Evolutionary conservation across 2,113 vertebrate genomes (phyloP).

Genomic region (Brienomyrus brachyistius): DNA sequence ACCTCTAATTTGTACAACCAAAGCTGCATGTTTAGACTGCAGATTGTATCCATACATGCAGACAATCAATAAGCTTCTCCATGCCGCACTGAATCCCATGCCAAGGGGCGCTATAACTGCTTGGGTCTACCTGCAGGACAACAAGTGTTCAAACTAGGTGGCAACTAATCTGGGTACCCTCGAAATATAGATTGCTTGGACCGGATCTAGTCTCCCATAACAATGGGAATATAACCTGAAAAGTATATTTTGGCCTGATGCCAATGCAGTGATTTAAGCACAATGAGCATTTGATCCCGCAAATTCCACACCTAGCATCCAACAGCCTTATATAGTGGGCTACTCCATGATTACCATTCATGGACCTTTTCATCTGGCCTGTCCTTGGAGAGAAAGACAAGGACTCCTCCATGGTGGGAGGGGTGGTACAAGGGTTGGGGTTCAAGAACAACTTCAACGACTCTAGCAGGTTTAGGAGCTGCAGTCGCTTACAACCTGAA

Average conservation of each 20-base stretch:
- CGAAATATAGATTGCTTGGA: neutral
- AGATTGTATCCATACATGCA: neutral
- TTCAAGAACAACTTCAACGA: neutral
- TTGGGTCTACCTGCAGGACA: neutral
- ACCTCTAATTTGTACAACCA: neutral
- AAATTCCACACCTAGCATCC: neutral
- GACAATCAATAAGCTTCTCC: neutral
- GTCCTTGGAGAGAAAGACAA: neutral
- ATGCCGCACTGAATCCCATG: neutral
- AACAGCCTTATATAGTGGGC: neutral
- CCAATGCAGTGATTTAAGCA: neutral
- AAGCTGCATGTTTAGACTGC: neutral
- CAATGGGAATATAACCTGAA: neutral
- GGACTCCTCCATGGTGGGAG: neutral
- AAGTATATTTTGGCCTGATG: neutral
- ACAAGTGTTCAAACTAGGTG: neutral
- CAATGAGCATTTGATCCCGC: neutral
- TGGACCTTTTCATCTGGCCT: neutral
- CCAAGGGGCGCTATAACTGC: neutral
- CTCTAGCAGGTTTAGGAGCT: neutral
- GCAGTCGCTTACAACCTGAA: conserved; percentile 37
- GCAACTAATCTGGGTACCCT: neutral
- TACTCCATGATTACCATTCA: neutral
- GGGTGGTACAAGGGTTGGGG: neutral
- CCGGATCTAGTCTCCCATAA: neutral